Evolutionary conservation across 2,888 invertebrate species (phyloP), one percentile per base, ranked within the genome.

Genomic region (Imbricaverruca yamaguchii): DNA sequence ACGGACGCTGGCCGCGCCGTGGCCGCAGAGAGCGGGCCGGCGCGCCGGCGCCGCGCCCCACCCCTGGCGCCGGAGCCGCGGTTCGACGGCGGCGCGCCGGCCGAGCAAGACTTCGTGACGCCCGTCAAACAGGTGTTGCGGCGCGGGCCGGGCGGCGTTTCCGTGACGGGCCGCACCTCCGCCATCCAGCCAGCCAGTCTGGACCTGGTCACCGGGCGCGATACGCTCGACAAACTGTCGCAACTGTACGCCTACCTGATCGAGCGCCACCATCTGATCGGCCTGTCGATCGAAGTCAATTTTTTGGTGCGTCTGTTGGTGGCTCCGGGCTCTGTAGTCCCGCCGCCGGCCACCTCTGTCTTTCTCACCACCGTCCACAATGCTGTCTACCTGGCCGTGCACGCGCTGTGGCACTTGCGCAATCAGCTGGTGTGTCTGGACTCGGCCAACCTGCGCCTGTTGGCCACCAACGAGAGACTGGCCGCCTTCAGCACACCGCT

Each of bases 341-440:
- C 84, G 21, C 21, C 6, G 25, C 25, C 77, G 74, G 77, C 63
- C 69, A 77, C 25, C 25, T 78, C 59, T 82, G 59, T 80, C 83
- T 84, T 59, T 78, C 59, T 15, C 55, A 56, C 55, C 10, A 81
- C 81, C n/a, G 81, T 85, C 53, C 91, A 92, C 83, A 93, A 94
- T 86, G 91, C 93, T 84, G 90, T 93, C 7, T 94, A 92, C 88
- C 95, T 95, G 88, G 91, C 93, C 55, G 88, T 91, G 0, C 89
- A 89, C 82, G 90, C 92, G 0, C 87, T 95, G 59, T 90, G 91
- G 86, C 88, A 89, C 56, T 90, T 91, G 84, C 87, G 89, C 74
- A 86, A 87, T 23, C 85, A 91, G 21, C 85, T 93, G 13, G 88
- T 89, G 83, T 87, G 90, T 21, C 87, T 92, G 80, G 92, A 93